These are phyloP conservation scores for Phrixothrix hirtus DNA, from an alignment of 2,888 invertebrate genomes.

Conservation along the genomic window DNA sequence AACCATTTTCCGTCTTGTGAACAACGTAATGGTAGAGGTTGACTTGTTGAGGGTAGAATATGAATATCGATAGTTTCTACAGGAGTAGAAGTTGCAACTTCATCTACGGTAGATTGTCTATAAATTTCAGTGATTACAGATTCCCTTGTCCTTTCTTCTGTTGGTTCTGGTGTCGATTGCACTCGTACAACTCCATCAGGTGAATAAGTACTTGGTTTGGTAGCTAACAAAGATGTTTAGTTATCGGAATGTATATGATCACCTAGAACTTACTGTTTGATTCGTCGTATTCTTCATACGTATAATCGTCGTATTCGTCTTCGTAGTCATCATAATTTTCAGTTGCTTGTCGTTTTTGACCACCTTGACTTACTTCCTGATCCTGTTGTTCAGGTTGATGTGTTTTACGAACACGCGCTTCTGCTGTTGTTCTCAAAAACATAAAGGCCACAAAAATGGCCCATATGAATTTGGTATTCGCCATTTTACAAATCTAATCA, in stretches of 20 bases:
- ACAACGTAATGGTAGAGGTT: slow-evolving; percentile 52
- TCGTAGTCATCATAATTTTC: slow-evolving; percentile 45
- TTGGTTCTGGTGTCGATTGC: slow-evolving; percentile 48
- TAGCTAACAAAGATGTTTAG: slow-evolving; percentile 8
- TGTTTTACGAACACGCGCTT: slow-evolving; percentile 42
- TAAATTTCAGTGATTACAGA: slow-evolving; percentile 38
- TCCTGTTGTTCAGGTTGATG: slow-evolving; percentile 7
- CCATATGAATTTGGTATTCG: slow-evolving; percentile 31
- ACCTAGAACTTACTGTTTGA: slow-evolving; percentile 35
- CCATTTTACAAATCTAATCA: slow-evolving; percentile 21
- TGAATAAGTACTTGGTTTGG: slow-evolving; percentile 13
- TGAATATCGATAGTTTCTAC: slow-evolving; percentile 45
- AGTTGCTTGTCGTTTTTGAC: slow-evolving; percentile 47
- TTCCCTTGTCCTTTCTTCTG: slow-evolving; percentile 45
- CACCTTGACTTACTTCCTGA: slow-evolving; percentile 10
- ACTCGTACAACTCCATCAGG: slow-evolving; percentile 8
- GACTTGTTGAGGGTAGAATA: slow-evolving; percentile 37
- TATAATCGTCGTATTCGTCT: slow-evolving; percentile 45
- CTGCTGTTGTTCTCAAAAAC: slow-evolving; percentile 38
- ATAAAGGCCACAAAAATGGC: slow-evolving; percentile 39
- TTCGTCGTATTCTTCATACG: slow-evolving; percentile 46
- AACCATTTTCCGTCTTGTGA: slow-evolving; percentile 65
- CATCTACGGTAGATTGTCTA: slow-evolving; percentile 49
- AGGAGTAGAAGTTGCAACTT: slow-evolving; percentile 46
- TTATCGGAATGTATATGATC: not conserved